phyloP scores from a whole-genome alignment of 23 tunicate genomes.

The Botrylloides violaceus region DNA sequence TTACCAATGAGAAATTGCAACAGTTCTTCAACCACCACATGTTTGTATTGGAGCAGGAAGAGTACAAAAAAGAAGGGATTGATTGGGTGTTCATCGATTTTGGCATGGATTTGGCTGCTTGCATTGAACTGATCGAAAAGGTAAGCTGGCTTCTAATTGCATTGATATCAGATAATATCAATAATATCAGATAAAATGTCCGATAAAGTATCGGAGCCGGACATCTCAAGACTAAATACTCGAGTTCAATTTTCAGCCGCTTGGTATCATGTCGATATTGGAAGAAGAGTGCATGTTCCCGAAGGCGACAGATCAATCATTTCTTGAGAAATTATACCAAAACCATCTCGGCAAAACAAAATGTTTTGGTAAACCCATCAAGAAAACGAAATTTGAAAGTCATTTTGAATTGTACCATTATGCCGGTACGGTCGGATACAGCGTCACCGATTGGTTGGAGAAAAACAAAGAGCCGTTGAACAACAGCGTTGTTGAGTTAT shows the following conservation, averaged over 20 bases:
- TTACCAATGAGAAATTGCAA: conserved; percentile 97
- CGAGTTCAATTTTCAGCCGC: conserved; percentile 54
- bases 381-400: conserved; percentile 72
- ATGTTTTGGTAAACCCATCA: conserved; percentile 78
- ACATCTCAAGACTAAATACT: too few relatives aligned
- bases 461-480: conserved; percentile 96
- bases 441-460: conserved; percentile 81
- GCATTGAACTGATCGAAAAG: conserved; percentile 96
- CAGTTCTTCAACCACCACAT: conserved; percentile 99
- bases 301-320: conserved; percentile 86
- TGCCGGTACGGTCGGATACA: conserved; percentile 94
- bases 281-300: conserved; percentile 99
- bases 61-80: conserved; percentile 97
- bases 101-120: conserved; percentile 99
- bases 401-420: conserved; percentile 88
- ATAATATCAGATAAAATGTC: too few relatives aligned
- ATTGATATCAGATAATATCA: too few relatives aligned
- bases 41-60: conserved; percentile 99
- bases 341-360: conserved; percentile 84
- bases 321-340: conserved; percentile 82
- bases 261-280: conserved; percentile 91
- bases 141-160: conserved; percentile 29
- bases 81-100: conserved; percentile 98
- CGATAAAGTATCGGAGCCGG: too few relatives aligned
- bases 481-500: conserved; percentile 84